These are phyloP conservation scores for Mystacides longicornis DNA, from an alignment of 2,888 invertebrate species.

Conservation along the genomic window DNA sequence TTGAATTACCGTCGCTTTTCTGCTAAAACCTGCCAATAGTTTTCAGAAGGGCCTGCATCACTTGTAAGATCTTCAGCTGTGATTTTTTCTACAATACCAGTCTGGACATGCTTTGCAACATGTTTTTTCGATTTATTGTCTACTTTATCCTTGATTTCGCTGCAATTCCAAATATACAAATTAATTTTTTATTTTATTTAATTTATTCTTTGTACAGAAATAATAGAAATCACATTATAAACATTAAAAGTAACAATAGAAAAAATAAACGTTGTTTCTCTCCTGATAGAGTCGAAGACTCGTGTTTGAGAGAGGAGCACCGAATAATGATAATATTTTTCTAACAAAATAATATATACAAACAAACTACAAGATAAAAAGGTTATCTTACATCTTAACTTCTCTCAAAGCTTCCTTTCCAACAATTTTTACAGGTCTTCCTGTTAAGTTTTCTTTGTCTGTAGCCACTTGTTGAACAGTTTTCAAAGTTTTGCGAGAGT, in stretches of 20 bases:
- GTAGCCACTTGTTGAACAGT: conserved; percentile 63
- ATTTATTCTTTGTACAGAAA: background rate
- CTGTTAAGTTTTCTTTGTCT: conserved; percentile 71
- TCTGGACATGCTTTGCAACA: conserved; percentile 54
- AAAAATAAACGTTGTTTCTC: background rate
- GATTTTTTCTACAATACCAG: conserved; percentile 48
- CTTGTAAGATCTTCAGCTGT: conserved; percentile 64
- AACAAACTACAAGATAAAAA: background rate
- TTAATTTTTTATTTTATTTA: background rate
- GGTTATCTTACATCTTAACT: conserved; percentile 28
- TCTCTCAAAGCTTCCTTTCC: conserved; percentile 45
- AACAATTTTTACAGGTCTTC: conserved; percentile 48
- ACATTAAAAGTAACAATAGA: background rate
- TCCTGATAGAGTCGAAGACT: no score
- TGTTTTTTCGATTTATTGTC: conserved; percentile 36
- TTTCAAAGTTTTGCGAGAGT: conserved; percentile 58
- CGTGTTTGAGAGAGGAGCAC: no score
- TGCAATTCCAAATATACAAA: conserved; percentile 7
- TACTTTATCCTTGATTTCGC: conserved; percentile 31
- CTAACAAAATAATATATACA: no score
- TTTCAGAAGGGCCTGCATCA: conserved; percentile 59
- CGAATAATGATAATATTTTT: no score
- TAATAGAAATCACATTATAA: background rate
- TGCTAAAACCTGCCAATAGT: conserved; percentile 70
- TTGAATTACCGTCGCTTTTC: conserved; percentile 55